These are phyloP conservation scores for Nemoura dubitans DNA, from an alignment of 2,888 invertebrate species.

Conservation along the genomic window DNA sequence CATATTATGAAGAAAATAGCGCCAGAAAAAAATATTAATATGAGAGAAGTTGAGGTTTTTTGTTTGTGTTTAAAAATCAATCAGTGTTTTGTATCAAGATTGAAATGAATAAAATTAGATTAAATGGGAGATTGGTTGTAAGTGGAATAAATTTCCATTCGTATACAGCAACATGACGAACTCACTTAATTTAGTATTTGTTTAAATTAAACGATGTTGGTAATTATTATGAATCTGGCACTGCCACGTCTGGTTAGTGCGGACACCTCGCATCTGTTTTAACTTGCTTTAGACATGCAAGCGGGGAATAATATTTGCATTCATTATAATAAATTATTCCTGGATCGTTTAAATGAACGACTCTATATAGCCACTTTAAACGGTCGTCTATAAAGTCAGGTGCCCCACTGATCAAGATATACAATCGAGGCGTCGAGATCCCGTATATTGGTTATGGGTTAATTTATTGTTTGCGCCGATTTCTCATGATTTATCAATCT, in stretches of 20 bases:
- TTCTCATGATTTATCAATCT: neutral
- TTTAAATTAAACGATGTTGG: neutral
- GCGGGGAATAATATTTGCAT: constrained; percentile 19
- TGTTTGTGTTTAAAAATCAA: neutral
- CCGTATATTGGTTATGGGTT: neutral
- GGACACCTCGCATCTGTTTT: constrained; percentile 8
- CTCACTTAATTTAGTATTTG: too few species aligned
- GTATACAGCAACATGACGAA: neutral
- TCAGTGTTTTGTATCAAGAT: too few species aligned
- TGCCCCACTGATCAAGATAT: constrained; percentile 7
- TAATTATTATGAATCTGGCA: neutral
- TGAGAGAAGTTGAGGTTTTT: too few species aligned
- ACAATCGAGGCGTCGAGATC: neutral
- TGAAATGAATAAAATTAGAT: too few species aligned
- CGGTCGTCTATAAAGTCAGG: constrained; percentile 18
- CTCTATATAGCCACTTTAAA: neutral
- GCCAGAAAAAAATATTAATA: neutral
- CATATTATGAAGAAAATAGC: neutral
- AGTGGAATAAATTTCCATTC: neutral
- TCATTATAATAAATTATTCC: constrained; percentile 27
- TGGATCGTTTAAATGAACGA: neutral
- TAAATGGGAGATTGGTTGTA: neutral
- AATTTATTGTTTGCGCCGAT: neutral
- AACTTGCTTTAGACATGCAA: constrained; percentile 10
- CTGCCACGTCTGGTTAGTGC: neutral